A percentile compares a stretch with the other conserved stretches of the same genome.
These are phyloP conservation scores for Cordilura impudica DNA, from an alignment of 2,888 invertebrate genomes.

Conservation along the genomic window DNA sequence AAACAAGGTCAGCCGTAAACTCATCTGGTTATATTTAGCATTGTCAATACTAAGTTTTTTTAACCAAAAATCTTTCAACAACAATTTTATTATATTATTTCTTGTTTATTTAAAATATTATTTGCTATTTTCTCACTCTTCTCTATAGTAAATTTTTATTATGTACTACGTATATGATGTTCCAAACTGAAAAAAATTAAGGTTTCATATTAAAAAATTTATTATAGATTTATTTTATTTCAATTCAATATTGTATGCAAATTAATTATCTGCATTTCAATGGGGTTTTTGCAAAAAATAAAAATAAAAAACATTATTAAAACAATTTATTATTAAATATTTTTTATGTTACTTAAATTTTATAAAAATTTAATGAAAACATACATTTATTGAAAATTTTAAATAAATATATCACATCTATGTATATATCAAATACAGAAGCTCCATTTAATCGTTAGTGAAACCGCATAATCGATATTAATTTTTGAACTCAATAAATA, in stretches of 20 bases:
- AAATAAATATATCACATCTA: slow-evolving; percentile 58
- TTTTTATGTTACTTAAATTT: slow-evolving; percentile 49
- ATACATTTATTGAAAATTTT: slow-evolving; percentile 37
- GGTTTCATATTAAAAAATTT: not conserved
- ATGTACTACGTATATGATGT: not conserved
- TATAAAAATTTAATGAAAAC: slow-evolving; percentile 18
- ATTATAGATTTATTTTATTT: not conserved
- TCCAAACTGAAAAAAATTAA: not conserved
- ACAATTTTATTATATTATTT: not conserved
- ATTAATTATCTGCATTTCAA: not conserved
- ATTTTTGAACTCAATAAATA: not conserved
- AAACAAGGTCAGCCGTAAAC: too few relatives aligned
- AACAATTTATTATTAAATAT: slow-evolving; percentile 22
- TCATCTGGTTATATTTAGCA: too few relatives aligned
- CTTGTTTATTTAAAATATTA: not conserved
- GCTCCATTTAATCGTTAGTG: not conserved
- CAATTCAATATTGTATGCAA: too few relatives aligned
- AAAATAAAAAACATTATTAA: slow-evolving; percentile 22
- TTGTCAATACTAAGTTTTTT: not conserved
- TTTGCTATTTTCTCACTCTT: not conserved
- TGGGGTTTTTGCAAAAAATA: slow-evolving; percentile 57
- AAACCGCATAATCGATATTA: not conserved
- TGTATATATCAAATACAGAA: slow-evolving; percentile 39
- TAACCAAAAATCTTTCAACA: not conserved
- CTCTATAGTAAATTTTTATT: not conserved